phyloP scores from a whole-genome alignment of 2,113 vertebrate species.

The Tyto alba region DNA sequence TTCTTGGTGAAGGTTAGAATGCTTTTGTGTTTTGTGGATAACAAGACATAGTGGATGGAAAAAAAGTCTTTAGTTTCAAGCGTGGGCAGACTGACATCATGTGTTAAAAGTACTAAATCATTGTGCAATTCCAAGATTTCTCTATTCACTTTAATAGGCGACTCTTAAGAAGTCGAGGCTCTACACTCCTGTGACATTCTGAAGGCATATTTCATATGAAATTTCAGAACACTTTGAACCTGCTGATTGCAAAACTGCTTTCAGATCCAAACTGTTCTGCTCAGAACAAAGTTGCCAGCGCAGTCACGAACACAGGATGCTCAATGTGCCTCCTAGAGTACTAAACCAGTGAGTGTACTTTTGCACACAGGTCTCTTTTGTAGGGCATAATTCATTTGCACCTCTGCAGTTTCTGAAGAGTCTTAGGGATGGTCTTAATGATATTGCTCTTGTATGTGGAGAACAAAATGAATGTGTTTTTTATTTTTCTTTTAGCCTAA shows the following conservation, averaged over 20 bases:
- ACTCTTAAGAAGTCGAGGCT: background rate
- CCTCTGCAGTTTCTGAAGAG: background rate
- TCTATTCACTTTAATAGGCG: background rate
- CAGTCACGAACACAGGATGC: background rate
- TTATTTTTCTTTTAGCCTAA: background rate
- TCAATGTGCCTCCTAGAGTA: background rate
- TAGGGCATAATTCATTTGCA: background rate
- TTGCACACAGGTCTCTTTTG: background rate
- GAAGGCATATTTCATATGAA: background rate
- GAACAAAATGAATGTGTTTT: background rate
- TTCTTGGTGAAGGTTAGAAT: background rate
- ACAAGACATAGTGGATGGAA: background rate
- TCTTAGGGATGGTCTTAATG: background rate
- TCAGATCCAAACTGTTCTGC: background rate
- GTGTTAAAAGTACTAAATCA: background rate
- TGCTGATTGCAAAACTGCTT: background rate
- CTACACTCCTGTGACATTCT: background rate
- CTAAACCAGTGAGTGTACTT: background rate
- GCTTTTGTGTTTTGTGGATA: background rate
- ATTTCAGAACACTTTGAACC: background rate
- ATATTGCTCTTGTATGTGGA: background rate
- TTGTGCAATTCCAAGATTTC: background rate
- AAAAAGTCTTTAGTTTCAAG: background rate
- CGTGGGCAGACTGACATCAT: background rate
- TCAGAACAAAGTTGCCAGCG: background rate